Conservation (phyloP, 1,140 invertebrate genomes). For the Zaprionus davidi region DNA sequence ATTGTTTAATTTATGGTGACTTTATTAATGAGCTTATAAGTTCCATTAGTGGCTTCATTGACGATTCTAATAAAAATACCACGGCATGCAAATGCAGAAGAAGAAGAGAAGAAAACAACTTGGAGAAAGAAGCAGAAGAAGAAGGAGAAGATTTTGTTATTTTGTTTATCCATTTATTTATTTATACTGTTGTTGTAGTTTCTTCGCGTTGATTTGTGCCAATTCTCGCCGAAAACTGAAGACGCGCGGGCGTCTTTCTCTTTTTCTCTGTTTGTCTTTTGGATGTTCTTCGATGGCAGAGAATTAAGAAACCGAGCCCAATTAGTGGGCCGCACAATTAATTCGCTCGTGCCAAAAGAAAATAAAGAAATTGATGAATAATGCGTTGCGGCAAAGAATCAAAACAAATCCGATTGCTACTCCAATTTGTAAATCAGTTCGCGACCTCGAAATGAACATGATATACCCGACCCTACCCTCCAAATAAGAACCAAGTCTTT, state of each 20-base stretch:
- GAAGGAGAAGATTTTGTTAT: not conserved
- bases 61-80: not conserved
- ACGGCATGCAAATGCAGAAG: not conserved
- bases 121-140: not conserved
- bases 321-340: constrained; percentile 7
- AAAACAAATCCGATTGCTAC: constrained; percentile 5
- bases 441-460: constrained; percentile 1
- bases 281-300: not conserved
- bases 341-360: constrained; percentile 6
- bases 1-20: not conserved
- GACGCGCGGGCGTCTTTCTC: constrained; percentile 4
- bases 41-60: not conserved
- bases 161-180: constrained; percentile 1
- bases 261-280: not conserved
- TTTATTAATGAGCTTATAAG: constrained; percentile 6
- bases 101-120: not conserved
- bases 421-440: constrained; percentile 9
- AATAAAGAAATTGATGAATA: constrained; percentile 1
- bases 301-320: not conserved
- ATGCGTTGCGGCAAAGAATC: not conserved
- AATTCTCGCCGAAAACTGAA: not conserved
- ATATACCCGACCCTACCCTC: not conserved
- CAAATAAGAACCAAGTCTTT: not conserved
- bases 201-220: not conserved
- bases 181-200: not conserved